Evolutionary conservation across 2,888 invertebrate genomes (phyloP), one percentile per base, ranked within the genome.

Genomic region (Cheilosia scutellata): DNA sequence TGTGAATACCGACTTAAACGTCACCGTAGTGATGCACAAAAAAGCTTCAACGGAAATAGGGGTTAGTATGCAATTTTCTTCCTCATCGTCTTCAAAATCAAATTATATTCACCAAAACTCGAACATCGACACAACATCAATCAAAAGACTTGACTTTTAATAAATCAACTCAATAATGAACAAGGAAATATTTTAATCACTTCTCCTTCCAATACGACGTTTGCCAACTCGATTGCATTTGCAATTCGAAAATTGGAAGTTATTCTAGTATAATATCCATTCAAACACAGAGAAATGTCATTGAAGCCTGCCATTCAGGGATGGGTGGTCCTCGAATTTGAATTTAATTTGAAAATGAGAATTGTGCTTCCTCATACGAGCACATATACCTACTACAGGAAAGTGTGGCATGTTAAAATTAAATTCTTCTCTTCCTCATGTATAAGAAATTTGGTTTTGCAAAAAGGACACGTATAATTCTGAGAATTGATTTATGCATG

Each of bases 121-220:
- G 11, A 37, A 37, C 11, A 4, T 37, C 37, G 37, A 37, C 37
- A 11, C 37, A 37, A 37, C 37, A 37, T 37, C 76, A 77, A 62
- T 68, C 66, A 77, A 68, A 68, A 27, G 25, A 68, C 40, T 68
- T 68, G 58, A 68, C 42, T 68, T 68, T 62, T 25, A 77, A 77
- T 70, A 37, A 77, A 70, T 37, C 5, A 55, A 60, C 42, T 53
- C 16, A 40, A 27, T 76, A 42, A 47, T 20, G 33, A 9, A 37
- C 16, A 55, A 31, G 53, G 57, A 40, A 42, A 65, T 65, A 49
- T 37, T 65, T 65, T 47, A 65, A 49, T 49, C 44, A 62, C 44
- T 16, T 31, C 29, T 1, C 49, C 6, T 25, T 49, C 25, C 47
- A 42, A 33, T 49, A 2, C 20, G 63, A 47, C 63, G 49, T 49